phyloP scores from a whole-genome alignment of 64 coral and sea anemone species.

The Porites lutea region DNA sequence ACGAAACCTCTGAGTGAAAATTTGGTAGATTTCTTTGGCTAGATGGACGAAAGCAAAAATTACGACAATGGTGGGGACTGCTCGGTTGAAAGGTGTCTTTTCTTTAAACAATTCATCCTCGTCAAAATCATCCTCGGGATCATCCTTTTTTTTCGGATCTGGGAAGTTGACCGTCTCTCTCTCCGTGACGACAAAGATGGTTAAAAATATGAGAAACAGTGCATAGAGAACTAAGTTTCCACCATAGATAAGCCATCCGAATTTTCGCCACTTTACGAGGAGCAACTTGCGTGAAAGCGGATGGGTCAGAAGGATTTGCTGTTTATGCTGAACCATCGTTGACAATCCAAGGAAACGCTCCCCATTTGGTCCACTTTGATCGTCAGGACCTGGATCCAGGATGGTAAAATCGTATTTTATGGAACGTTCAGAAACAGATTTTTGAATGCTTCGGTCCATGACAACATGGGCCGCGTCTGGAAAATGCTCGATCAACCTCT shows the following conservation, averaged over 20 bases:
- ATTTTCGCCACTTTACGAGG: slow-evolving; percentile 63
- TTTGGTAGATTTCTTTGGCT: slow-evolving; percentile 66
- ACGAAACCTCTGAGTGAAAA: slow-evolving; percentile 43
- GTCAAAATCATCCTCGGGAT: background rate
- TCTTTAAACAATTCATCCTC: slow-evolving; percentile 1
- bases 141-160: background rate
- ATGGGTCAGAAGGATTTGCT: slow-evolving; percentile 59
- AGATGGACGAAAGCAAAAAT: slow-evolving; percentile 35
- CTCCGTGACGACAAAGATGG: slow-evolving; percentile 32
- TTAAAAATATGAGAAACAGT: slow-evolving; percentile 35
- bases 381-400: slow-evolving; percentile 73
- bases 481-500: slow-evolving; percentile 69
- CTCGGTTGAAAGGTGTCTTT: slow-evolving; percentile 19
- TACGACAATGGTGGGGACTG: slow-evolving; percentile 13
- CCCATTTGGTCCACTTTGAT: slow-evolving; percentile 21
- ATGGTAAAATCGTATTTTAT: slow-evolving; percentile 77
- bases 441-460: slow-evolving; percentile 77
- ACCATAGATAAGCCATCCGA: slow-evolving; percentile 58
- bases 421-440: slow-evolving; percentile 25
- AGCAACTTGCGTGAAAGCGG: slow-evolving; percentile 59
- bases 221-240: slow-evolving; percentile 32
- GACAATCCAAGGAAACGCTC: slow-evolving; percentile 31
- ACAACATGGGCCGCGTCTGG: slow-evolving; percentile 68
- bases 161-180: slow-evolving; percentile 21
- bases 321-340: slow-evolving; percentile 63